Evolutionary conservation across 2,113 vertebrate genomes (phyloP).

Genomic region (Platichthys stellatus): DNA sequence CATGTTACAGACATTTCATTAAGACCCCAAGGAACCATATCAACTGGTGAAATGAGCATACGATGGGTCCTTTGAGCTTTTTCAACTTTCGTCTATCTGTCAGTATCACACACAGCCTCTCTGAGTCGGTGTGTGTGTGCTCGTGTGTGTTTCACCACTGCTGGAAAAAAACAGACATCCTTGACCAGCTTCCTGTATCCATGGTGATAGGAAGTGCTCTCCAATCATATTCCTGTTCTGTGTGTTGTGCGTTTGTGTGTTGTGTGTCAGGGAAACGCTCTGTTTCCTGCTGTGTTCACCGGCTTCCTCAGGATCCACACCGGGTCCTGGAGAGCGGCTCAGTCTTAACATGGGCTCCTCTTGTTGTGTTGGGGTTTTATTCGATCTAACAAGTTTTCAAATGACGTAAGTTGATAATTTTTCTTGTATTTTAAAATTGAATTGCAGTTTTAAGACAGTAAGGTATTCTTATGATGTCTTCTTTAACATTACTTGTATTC

Average conservation of each 20-base stretch:
- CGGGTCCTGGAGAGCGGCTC: slow-evolving; percentile 45
- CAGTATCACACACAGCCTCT: neutral
- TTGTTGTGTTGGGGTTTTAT: neutral
- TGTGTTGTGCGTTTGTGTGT: neutral
- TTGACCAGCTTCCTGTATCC: slow-evolving; percentile 81
- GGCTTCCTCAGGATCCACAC: slow-evolving; percentile 59
- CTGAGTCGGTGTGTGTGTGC: neutral
- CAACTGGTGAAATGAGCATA: too few relatives aligned
- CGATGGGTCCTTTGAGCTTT: too few relatives aligned
- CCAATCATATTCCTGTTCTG: slow-evolving; percentile 64
- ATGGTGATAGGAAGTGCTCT: slow-evolving; percentile 70
- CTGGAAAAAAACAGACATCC: slow-evolving; percentile 52
- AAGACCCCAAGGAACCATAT: too few relatives aligned
- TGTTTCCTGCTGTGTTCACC: slow-evolving; percentile 76
- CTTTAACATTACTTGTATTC: too few relatives aligned
- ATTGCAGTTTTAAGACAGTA: too few relatives aligned
- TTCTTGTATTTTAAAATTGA: neutral
- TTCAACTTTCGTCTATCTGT: too few relatives aligned
- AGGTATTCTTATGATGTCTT: too few relatives aligned
- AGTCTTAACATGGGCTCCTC: neutral
- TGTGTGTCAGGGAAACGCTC: slow-evolving; percentile 67
- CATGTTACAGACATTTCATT: too few relatives aligned
- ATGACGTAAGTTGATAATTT: slow-evolving; percentile 55
- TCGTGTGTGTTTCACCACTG: slow-evolving; percentile 4
- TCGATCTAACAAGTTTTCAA: neutral